These are phyloP conservation scores for Poeciliopsis infans DNA, from an alignment of 2,797 vertebrate species.

Conservation along the genomic window DNA sequence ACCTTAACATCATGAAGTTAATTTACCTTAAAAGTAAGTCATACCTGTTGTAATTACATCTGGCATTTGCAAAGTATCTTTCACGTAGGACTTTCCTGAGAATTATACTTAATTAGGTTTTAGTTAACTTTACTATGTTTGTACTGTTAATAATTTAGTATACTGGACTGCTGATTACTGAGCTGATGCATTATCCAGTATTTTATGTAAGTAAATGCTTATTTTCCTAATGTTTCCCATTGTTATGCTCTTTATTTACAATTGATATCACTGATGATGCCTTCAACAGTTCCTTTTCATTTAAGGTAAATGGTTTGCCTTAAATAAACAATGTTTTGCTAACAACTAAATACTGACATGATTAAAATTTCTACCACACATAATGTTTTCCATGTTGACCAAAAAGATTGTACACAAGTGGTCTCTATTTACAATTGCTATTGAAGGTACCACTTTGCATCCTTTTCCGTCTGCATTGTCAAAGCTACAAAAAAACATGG, in stretches of 20 bases:
- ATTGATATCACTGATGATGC: neutral
- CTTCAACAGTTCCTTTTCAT: neutral
- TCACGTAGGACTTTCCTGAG: neutral
- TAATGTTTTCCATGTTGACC: neutral
- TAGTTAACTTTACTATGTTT: neutral
- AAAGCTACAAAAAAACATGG: neutral
- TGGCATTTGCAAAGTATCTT: neutral
- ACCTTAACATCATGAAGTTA: neutral
- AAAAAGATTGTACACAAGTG: neutral
- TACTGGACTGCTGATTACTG: neutral
- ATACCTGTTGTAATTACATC: neutral
- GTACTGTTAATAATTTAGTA: neutral
- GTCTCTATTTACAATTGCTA: neutral
- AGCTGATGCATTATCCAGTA: neutral
- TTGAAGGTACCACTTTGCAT: neutral
- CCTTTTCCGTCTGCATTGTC: neutral
- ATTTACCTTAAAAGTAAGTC: neutral
- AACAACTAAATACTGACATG: neutral
- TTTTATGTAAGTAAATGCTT: conserved; percentile 6
- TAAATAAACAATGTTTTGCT: neutral
- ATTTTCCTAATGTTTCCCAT: neutral
- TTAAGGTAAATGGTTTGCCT: neutral
- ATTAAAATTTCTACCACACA: neutral
- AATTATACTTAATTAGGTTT: neutral
- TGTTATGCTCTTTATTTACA: neutral